Evolutionary conservation across 1,140 invertebrate species (phyloP).

Genomic region (Kradibia gibbosae): DNA sequence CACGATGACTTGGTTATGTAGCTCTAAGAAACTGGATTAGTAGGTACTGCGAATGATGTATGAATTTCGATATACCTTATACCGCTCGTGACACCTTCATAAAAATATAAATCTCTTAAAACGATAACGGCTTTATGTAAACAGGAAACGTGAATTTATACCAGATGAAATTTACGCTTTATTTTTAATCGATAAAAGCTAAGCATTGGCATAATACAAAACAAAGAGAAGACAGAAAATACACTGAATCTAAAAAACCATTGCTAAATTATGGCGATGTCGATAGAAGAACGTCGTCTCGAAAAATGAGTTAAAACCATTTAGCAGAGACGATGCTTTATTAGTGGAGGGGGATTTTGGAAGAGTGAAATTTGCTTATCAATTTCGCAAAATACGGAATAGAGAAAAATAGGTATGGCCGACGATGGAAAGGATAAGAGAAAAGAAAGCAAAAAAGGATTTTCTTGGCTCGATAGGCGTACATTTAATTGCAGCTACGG

Average conservation of each 20-base stretch:
- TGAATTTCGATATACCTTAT: too few species aligned
- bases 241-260: too few species aligned
- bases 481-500: background rate
- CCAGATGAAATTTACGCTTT: background rate
- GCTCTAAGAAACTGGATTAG: background rate
- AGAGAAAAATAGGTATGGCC: background rate
- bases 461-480: conserved; percentile 7
- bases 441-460: background rate
- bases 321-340: background rate
- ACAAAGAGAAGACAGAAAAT: too few species aligned
- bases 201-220: background rate
- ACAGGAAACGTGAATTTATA: too few species aligned
- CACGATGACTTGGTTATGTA: background rate
- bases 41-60: too few species aligned
- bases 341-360: background rate
- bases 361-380: conserved; percentile 4
- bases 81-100: too few species aligned
- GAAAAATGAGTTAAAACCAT: too few species aligned
- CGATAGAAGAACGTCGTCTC: too few species aligned
- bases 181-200: background rate
- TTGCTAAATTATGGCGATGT: too few species aligned
- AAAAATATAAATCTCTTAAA: too few species aligned
- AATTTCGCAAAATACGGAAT: background rate
- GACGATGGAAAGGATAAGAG: background rate
- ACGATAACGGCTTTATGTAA: too few species aligned